These are phyloP conservation scores for Neoniphon sammara DNA, from an alignment of 2,797 vertebrate genomes.

Conservation along the genomic window DNA sequence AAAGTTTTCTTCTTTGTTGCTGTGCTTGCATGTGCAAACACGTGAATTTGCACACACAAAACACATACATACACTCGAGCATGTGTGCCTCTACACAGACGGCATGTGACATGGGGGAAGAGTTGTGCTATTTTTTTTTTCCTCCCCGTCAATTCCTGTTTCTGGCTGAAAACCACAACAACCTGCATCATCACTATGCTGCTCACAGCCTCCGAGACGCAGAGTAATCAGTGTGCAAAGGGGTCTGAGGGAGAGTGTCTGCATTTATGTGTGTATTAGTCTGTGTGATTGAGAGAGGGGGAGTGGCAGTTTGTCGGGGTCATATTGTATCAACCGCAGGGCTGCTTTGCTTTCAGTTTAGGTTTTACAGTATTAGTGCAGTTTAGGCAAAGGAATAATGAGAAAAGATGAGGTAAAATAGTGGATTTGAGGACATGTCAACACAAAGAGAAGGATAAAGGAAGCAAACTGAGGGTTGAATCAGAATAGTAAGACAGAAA, in stretches of 20 bases:
- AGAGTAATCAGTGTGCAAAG: conserved; percentile 39
- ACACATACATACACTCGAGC: neutral
- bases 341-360: conserved; percentile 8
- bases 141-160: neutral
- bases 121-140: neutral
- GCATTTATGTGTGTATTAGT: conserved; percentile 6
- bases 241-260: neutral
- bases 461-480: neutral
- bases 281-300: conserved; percentile 22
- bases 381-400: conserved; percentile 1
- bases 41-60: conserved; percentile 16
- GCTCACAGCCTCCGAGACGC: neutral
- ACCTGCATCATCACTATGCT: conserved; percentile 1
- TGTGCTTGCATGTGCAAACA: conserved; percentile 32
- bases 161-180: conserved; percentile 14
- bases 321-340: neutral
- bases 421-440: conserved; percentile 17
- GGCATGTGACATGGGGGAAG: neutral
- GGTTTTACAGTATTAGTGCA: conserved; percentile 5
- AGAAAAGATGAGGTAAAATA: conserved; percentile 15
- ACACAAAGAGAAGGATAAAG: neutral
- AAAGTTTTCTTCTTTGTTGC: neutral
- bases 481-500: neutral
- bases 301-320: neutral
- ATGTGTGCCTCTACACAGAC: neutral